Evolutionary conservation across 2,888 invertebrate species (phyloP).

Genomic region (Drosophila antonietae): DNA sequence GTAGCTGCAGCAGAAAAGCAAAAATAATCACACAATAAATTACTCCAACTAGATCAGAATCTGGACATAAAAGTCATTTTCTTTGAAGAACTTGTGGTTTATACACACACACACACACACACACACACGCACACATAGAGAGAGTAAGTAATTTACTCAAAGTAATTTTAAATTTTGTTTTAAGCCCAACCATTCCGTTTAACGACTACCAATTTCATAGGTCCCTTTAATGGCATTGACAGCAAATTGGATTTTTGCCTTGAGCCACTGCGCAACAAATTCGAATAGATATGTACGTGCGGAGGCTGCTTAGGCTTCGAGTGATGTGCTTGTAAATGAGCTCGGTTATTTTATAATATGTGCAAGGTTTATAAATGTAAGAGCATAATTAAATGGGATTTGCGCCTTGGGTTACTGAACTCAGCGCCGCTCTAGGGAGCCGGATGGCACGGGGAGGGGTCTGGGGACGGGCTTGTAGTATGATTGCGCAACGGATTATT

Average conservation of each 20-base stretch:
- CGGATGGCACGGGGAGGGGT: background rate
- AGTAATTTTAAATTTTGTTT: slow-evolving; percentile 35
- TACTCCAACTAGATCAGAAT: background rate
- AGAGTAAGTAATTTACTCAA: slow-evolving; percentile 54
- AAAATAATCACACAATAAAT: background rate
- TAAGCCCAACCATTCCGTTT: slow-evolving; percentile 46
- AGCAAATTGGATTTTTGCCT: slow-evolving; percentile 61
- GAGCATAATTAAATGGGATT: slow-evolving; percentile 70
- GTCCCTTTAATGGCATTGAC: slow-evolving; percentile 38
- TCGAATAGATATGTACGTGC: slow-evolving; percentile 59
- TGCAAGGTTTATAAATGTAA: slow-evolving; percentile 59
- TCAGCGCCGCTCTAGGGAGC: slow-evolving; percentile 4
- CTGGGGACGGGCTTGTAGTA: background rate
- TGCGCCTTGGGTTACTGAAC: slow-evolving; percentile 49
- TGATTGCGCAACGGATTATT: slow-evolving; percentile 39
- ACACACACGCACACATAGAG: background rate
- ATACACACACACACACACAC: background rate
- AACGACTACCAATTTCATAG: slow-evolving; percentile 37
- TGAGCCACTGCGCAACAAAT: slow-evolving; percentile 64
- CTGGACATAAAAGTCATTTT: background rate
- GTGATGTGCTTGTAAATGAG: slow-evolving; percentile 37
- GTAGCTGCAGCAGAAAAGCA: background rate
- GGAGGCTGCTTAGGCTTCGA: slow-evolving; percentile 14
- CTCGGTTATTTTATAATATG: slow-evolving; percentile 60
- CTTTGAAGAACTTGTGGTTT: background rate